Conservation (phyloP, 2,113 vertebrate species). For the Pomatostomus ruficeps region DNA sequence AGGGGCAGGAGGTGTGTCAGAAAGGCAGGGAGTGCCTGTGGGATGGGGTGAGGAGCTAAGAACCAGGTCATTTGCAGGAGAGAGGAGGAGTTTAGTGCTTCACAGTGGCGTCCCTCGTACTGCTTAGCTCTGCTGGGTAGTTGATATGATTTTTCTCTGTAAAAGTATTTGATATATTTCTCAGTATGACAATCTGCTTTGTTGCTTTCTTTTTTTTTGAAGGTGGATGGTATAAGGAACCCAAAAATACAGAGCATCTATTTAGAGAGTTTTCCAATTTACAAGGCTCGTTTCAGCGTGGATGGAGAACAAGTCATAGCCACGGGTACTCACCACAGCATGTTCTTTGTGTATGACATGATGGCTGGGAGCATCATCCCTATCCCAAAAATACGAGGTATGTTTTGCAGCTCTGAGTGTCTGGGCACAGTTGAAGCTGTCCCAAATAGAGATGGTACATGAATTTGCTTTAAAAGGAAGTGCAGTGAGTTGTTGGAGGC, state of each 20-base stretch:
- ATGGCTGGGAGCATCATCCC: constrained; percentile 85
- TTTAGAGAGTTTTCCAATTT: constrained; percentile 87
- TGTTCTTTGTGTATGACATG: constrained; percentile 97
- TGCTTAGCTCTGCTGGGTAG: neutral
- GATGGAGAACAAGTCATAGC: constrained; percentile 88
- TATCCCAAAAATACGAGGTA: constrained; percentile 83
- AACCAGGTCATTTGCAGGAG: neutral
- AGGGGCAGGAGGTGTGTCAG: neutral
- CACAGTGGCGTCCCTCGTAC: neutral
- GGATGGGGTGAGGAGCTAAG: neutral
- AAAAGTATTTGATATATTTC: neutral
- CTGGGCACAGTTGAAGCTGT: neutral
- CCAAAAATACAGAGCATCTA: constrained; percentile 92
- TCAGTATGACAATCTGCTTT: neutral
- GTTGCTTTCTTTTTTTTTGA: neutral
- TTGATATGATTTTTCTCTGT: neutral
- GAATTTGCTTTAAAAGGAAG: neutral
- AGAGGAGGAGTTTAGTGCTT: neutral
- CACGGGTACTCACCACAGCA: constrained; percentile 81
- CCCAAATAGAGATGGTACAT: neutral
- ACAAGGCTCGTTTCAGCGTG: constrained; percentile 82
- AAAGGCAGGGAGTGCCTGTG: neutral
- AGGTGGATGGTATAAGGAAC: constrained; percentile 94
- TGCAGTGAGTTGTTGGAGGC: neutral
- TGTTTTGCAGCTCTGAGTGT: neutral